Conservation (phyloP, 2,888 invertebrate species). For the Rotaria sp. region DNA sequence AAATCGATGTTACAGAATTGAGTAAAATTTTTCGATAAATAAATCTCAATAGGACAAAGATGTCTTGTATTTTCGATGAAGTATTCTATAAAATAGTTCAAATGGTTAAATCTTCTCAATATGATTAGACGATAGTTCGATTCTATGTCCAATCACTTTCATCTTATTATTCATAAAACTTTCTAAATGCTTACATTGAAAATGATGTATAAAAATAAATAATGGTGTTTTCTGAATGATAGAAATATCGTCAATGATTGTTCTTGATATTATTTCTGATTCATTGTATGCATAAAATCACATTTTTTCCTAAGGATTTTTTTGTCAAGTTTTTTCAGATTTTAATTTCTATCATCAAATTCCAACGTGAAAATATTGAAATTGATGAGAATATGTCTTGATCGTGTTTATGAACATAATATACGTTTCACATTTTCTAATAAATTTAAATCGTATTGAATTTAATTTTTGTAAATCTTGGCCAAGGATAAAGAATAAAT, state of each 20-base stretch:
- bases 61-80: background rate
- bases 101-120: background rate
- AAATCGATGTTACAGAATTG: too few relatives aligned
- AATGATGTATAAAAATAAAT: background rate
- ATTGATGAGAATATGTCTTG: background rate
- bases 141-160: background rate
- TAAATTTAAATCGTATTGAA: too few relatives aligned
- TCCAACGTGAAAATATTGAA: background rate
- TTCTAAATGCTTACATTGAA: background rate
- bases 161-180: background rate
- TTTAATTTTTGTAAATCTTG: too few relatives aligned
- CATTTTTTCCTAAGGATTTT: background rate
- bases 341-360: background rate
- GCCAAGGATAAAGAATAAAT: too few relatives aligned
- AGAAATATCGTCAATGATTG: background rate
- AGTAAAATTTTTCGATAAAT: too few relatives aligned
- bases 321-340: too few relatives aligned
- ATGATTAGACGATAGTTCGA: background rate
- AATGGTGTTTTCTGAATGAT: constrained; percentile 17
- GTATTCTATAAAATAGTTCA: background rate
- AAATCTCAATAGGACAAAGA: too few relatives aligned
- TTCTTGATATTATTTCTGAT: background rate
- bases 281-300: background rate
- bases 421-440: too few relatives aligned
- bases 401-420: background rate